phyloP scores from a whole-genome alignment of 2,113 vertebrate species.

The Myrmophylax atrothorax region DNA sequence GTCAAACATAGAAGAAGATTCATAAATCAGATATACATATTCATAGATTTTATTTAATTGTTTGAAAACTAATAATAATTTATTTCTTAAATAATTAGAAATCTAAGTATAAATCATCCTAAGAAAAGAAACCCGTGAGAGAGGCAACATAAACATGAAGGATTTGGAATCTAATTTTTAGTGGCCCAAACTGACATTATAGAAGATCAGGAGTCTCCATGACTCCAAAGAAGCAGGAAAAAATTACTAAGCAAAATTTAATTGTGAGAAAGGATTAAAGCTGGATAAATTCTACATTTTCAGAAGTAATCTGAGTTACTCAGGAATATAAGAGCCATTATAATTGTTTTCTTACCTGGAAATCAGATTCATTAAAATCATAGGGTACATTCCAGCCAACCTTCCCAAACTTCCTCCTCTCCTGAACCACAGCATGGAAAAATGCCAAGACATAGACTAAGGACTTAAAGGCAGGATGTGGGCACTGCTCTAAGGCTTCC shows the following conservation, averaged over 20 bases:
- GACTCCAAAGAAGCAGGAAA: neutral
- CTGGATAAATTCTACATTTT: neutral
- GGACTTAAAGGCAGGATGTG: slow-evolving; percentile 85
- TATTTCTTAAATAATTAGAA: slow-evolving; percentile 1
- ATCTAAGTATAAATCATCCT: neutral
- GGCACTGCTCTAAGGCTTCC: slow-evolving; percentile 80
- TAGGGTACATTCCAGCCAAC: slow-evolving; percentile 94
- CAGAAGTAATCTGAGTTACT: neutral
- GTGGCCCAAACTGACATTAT: neutral
- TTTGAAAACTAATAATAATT: neutral
- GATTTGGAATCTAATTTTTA: neutral
- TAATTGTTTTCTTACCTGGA: slow-evolving; percentile 78
- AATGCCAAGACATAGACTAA: slow-evolving; percentile 92
- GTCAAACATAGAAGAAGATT: neutral
- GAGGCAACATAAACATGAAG: neutral
- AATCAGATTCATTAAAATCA: slow-evolving; percentile 97
- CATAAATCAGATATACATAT: neutral
- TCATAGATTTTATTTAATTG: neutral
- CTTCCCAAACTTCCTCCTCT: slow-evolving; percentile 95
- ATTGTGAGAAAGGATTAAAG: neutral
- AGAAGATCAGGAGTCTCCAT: neutral
- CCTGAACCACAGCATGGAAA: slow-evolving; percentile 96
- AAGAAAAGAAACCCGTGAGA: neutral
- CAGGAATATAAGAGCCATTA: neutral
- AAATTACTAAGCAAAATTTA: neutral